Conservation (phyloP, 2,797 vertebrate genomes). For the Siniperca undulata region DNA sequence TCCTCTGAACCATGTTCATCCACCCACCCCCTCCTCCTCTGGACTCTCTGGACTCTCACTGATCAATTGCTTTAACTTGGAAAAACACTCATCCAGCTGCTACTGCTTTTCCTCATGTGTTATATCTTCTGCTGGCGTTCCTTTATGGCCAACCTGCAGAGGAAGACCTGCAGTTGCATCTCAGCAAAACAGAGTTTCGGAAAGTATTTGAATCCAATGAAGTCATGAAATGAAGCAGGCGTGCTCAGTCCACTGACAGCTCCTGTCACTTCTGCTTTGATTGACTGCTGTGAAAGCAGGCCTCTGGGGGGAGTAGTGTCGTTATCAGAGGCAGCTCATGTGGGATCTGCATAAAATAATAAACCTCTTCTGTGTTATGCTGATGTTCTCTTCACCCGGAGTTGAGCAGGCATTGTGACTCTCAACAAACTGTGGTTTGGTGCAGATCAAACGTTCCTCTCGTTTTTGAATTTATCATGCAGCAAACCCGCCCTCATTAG, state of each 20-base stretch:
- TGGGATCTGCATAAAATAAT: constrained; percentile 62
- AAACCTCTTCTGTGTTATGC: constrained; percentile 60
- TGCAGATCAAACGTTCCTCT: constrained; percentile 70
- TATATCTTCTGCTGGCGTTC: constrained; percentile 45
- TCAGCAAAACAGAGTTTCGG: constrained; percentile 15
- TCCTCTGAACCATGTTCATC: constrained; percentile 74
- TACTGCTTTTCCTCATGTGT: constrained; percentile 63
- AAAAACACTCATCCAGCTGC: constrained; percentile 74
- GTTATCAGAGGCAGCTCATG: constrained; percentile 61
- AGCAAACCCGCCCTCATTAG: constrained; percentile 77
- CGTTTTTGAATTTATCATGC: constrained; percentile 69
- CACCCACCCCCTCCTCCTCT: constrained; percentile 38
- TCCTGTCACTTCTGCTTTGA: constrained; percentile 61
- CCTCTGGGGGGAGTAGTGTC: constrained; percentile 40
- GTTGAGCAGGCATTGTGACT: constrained; percentile 67
- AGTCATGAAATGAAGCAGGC: constrained; percentile 49
- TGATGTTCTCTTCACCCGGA: constrained; percentile 54
- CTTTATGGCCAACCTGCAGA: constrained; percentile 35
- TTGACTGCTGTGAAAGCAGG: constrained; percentile 56
- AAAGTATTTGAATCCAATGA: constrained; percentile 43
- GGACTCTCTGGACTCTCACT: constrained; percentile 62
- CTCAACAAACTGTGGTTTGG: constrained; percentile 72
- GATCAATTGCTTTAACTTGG: constrained; percentile 75
- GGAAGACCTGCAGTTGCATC: constrained; percentile 31
- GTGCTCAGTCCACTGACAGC: constrained; percentile 43